Evolutionary conservation across 2,797 vertebrate species (phyloP).

Genomic region (Chrosomus eos): DNA sequence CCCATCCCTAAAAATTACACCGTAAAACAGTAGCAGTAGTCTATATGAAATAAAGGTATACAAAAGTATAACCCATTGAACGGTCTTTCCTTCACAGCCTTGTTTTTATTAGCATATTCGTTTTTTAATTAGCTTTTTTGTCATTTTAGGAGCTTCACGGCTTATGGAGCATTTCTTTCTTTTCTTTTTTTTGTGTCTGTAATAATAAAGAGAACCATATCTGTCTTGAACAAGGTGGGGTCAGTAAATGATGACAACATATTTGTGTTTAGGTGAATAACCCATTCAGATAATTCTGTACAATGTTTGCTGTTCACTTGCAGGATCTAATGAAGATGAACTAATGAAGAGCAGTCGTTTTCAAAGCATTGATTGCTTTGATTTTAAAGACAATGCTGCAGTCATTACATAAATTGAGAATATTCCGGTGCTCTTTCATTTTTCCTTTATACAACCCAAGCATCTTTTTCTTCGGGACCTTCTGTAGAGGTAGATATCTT

Average conservation of each 20-base stretch:
- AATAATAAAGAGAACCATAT: not conserved
- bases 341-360: constrained; percentile 22
- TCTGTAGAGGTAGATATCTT: constrained; percentile 52
- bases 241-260: constrained; percentile 3
- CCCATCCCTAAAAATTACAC: not conserved
- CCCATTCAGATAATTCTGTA: constrained; percentile 3
- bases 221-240: not conserved
- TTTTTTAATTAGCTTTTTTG: not conserved
- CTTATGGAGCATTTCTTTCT: not conserved
- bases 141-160: not conserved
- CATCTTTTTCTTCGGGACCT: constrained; percentile 32
- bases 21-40: not conserved
- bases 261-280: constrained; percentile 2
- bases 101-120: not conserved
- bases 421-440: not conserved
- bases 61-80: not conserved
- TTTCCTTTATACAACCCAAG: constrained; percentile 13
- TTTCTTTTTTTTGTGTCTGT: not conserved
- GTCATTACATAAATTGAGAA: constrained; percentile 32
- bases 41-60: not conserved
- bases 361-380: constrained; percentile 33
- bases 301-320: constrained; percentile 6
- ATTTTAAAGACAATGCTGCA: not conserved
- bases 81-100: not conserved
- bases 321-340: constrained; percentile 13